phyloP scores from a whole-genome alignment of 2,113 vertebrate species.

The Oenanthe melanoleuca region DNA sequence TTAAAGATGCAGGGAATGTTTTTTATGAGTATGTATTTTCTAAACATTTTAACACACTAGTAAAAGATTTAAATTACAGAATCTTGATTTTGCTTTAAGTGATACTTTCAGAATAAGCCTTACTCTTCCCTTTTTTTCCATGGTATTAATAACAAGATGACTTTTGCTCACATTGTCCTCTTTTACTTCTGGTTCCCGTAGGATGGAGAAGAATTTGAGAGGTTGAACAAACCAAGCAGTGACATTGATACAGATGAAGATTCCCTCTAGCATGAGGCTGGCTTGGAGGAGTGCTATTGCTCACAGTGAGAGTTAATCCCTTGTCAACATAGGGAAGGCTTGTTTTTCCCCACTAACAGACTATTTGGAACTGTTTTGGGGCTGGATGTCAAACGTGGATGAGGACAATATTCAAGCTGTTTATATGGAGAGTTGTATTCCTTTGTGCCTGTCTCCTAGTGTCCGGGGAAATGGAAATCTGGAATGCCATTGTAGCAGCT shows the following conservation, averaged over 20 bases:
- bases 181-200: slow-evolving; percentile 63
- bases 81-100: background rate
- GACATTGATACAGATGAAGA: slow-evolving; percentile 92
- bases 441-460: slow-evolving; percentile 16
- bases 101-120: background rate
- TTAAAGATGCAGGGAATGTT: background rate
- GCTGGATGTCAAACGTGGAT: background rate
- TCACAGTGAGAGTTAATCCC: background rate
- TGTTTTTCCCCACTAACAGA: background rate
- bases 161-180: background rate
- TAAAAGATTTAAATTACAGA: background rate
- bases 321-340: background rate
- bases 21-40: background rate
- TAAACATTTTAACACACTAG: background rate
- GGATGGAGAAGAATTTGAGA: slow-evolving; percentile 96
- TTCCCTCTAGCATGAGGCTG: slow-evolving; percentile 70
- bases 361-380: background rate
- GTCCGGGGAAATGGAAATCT: slow-evolving; percentile 8
- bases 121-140: background rate
- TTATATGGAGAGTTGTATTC: background rate
- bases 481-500: slow-evolving; percentile 34
- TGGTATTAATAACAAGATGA: background rate
- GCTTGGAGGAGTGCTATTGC: background rate
- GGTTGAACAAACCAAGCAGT: slow-evolving; percentile 85
- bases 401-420: background rate